Evolutionary conservation across 2,888 invertebrate species (phyloP), one percentile per base, ranked within the genome.

Genomic region (Drosophila barbarae): DNA sequence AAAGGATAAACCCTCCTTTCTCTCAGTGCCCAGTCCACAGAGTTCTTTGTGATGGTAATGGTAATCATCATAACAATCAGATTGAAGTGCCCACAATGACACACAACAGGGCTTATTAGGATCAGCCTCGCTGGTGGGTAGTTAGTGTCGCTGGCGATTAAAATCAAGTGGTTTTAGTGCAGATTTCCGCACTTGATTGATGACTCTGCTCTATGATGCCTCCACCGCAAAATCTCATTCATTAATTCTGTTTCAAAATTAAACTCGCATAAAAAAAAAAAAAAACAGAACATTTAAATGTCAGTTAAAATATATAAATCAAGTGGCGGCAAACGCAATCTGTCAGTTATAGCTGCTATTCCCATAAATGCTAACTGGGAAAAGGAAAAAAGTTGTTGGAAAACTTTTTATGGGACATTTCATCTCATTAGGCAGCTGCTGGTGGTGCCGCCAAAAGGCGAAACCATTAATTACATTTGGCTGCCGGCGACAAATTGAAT

Each of bases 401-500:
- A 32, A 51, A 52, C 63, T 63, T 63, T 63, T 52, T 61, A 63
- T 63, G 52, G 44, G 63, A 38, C 63, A 61, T 63, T 63, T 63
- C 63, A 44, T 61, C 61, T 63, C 63, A 63, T 63, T 63, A 65
- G 56, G 35, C 65, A 64, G 49, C 54, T 61, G 44, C 15, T 44
- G 44, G 3, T 15, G 55, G 13, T 23, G 52, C 52, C 28, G 61
- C 52, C 61, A 61, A 55, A 54, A 56, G 44, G 51, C 61, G 61
- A 39, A 30, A n/a, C 59, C 52, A 72, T 78, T 78, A 72, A 78
- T 76, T 69, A 66, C 66, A 78, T 67, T 76, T 68, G 70, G 69
- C 73, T 75, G 65, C 47, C 53, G 55, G 61, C 69, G 42, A 63
- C 39, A 77, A 80, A 80, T 83, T 83, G 61, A 83, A 80, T 80